Evolutionary conservation across 2,888 invertebrate species (phyloP).

Genomic region (Ischnura elegans): DNA sequence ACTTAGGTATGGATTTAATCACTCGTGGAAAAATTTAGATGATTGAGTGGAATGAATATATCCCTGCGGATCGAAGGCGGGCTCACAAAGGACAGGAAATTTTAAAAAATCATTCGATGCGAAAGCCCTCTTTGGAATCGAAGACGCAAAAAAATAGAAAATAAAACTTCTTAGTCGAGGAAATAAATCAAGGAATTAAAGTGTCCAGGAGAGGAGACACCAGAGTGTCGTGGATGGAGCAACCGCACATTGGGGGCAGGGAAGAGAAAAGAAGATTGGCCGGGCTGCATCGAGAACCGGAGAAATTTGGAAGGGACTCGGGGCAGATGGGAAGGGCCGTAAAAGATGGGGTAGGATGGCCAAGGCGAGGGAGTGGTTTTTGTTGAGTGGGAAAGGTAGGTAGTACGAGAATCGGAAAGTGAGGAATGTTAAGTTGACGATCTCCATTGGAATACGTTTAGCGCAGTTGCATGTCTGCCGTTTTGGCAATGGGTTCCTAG

Average conservation of each 20-base stretch:
- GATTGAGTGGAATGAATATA: background rate
- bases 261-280: background rate
- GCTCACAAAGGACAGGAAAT: background rate
- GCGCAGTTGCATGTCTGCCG: no score
- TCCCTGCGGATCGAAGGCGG: background rate
- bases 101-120: background rate
- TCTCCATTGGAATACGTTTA: no score
- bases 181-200: slow-evolving; percentile 31
- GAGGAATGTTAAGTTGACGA: slow-evolving; percentile 1
- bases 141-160: slow-evolving; percentile 12
- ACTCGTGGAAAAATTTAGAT: no score
- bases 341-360: background rate
- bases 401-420: background rate
- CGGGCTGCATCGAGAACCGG: background rate
- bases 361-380: background rate
- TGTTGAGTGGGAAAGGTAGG: background rate
- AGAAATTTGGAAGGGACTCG: background rate
- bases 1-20: no score
- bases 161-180: background rate
- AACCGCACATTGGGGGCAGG: background rate
- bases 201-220: background rate
- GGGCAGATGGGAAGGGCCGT: background rate
- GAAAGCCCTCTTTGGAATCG: background rate
- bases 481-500: no score
- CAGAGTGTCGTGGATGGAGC: background rate